Base-by-base conservation (phyloP, 1,140 invertebrate species). In the Aphis craccivora region DNA sequence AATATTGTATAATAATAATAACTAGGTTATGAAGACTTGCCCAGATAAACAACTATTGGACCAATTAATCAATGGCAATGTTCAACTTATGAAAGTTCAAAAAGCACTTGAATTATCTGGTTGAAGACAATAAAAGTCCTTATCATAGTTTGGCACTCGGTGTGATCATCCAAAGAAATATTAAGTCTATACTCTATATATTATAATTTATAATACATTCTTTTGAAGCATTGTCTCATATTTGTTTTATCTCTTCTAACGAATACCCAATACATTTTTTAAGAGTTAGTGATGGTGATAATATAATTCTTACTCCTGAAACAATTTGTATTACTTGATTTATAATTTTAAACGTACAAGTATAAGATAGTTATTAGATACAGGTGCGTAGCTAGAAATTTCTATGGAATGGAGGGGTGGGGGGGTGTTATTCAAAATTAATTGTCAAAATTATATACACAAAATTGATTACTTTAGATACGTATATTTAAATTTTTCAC, bases 211-310 rank as follows among this genome's bases (percentile, higher is more conserved):
- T n/a, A n/a, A 96, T 96, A 94, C 97, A 97, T 95, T 98, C 97
- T 95, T 98, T 97, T 25, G 96, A 96, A 20, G 97, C 97, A 0
- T 96, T 95, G 81, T 98, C 97, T 0, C 97, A 96, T 6, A 98
- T 96, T 43, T 96, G 96, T 0, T 96, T 95, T 37, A 98, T 96
- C 35, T 95, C 95, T 18, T 96, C 96, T 1, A 7, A 40, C 23
- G 37, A 53, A 93, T 25, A 20, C 91, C 91, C 91, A 43, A 55
- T 9, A 55, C 91, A 93, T 55, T 93, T 93, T 51, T 93, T 51
- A 30, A 93, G 86, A 86, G n/a, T 93, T 25, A 93, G 84, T 18
- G 37, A 18, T 55, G 76, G 37, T 4, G 51, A 84, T n/a, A 93
- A 53, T 40, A 43, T 40, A 84, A 93, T n/a, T 55, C 55, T 51